Evolutionary conservation across 2,888 invertebrate genomes (phyloP).

Genomic region (Drosophila nr. fundita): DNA sequence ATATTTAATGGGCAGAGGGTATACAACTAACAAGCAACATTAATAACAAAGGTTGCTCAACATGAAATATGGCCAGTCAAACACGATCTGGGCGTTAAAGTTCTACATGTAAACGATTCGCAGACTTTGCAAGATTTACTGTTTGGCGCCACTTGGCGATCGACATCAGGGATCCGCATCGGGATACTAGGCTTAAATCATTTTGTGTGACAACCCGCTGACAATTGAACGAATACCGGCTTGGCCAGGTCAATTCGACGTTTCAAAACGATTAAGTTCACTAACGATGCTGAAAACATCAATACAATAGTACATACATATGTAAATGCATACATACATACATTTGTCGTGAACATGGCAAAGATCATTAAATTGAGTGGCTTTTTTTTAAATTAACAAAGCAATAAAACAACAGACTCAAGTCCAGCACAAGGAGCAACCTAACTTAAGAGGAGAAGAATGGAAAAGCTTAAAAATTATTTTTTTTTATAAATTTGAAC

Average conservation of each 20-base stretch:
- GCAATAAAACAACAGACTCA: constrained; percentile 68
- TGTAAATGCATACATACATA: background rate
- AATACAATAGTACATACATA: background rate
- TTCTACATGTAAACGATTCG: constrained; percentile 49
- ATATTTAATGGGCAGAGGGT: background rate
- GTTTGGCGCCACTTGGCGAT: constrained; percentile 60
- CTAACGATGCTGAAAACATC: constrained; percentile 26
- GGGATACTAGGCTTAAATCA: constrained; percentile 59
- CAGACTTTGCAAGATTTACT: constrained; percentile 9
- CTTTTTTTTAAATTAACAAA: constrained; percentile 75
- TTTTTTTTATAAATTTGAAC: background rate
- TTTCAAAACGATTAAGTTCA: constrained; percentile 19
- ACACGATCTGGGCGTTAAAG: constrained; percentile 67
- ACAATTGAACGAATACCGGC: constrained; percentile 57
- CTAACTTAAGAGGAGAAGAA: background rate
- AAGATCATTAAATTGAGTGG: constrained; percentile 64
- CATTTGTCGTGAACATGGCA: constrained; percentile 19
- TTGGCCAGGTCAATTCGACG: constrained; percentile 53
- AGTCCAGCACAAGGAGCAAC: constrained; percentile 25
- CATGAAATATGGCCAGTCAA: constrained; percentile 60
- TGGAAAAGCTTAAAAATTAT: background rate
- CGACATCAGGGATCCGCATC: constrained; percentile 26
- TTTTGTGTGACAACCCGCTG: constrained; percentile 76
- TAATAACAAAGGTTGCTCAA: constrained; percentile 19
- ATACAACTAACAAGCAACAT: background rate